phyloP scores from a whole-genome alignment of 1,140 invertebrate species.

The Drosophila repletoides region DNA sequence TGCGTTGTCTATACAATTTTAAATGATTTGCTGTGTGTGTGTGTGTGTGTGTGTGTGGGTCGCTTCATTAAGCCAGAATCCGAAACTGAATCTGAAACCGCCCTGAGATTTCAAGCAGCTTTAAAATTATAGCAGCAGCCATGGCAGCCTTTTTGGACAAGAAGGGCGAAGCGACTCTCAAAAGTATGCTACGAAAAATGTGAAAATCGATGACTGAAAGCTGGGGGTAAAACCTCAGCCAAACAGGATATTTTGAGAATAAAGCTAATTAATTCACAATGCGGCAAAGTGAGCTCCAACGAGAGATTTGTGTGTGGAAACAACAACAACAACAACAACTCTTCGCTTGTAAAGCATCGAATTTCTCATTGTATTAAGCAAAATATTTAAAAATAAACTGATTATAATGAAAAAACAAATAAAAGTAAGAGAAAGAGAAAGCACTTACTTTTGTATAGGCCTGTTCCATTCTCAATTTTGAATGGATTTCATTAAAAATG shows the following conservation, averaged over 20 bases:
- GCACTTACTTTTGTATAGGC: not conserved
- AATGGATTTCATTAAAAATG: no score
- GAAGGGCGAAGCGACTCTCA: not conserved
- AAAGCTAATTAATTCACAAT: conserved; percentile 67
- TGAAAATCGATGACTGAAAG: conserved; percentile 47
- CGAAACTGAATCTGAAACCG: conserved; percentile 20
- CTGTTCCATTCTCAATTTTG: no score
- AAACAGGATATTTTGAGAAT: conserved; percentile 35
- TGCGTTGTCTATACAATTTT: conserved; percentile 62
- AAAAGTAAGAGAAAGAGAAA: not conserved
- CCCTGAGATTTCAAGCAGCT: conserved; percentile 34
- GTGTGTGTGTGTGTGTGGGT: conserved; percentile 11
- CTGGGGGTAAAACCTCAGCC: conserved; percentile 16
- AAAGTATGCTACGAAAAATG: conserved; percentile 15
- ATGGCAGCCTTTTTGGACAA: conserved; percentile 1
- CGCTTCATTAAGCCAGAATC: conserved; percentile 58
- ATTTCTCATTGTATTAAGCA: not conserved
- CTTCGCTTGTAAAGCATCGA: not conserved
- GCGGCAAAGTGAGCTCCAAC: not conserved
- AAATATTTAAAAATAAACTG: conserved; percentile 9
- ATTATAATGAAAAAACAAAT: not conserved
- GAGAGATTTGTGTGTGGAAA: conserved; percentile 3
- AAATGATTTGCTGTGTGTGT: conserved; percentile 57
- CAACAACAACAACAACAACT: not conserved
- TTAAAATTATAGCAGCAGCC: conserved; percentile 42